Base-by-base conservation (phyloP, 2,113 vertebrate genomes). In the Manacus vitellinus region DNA sequence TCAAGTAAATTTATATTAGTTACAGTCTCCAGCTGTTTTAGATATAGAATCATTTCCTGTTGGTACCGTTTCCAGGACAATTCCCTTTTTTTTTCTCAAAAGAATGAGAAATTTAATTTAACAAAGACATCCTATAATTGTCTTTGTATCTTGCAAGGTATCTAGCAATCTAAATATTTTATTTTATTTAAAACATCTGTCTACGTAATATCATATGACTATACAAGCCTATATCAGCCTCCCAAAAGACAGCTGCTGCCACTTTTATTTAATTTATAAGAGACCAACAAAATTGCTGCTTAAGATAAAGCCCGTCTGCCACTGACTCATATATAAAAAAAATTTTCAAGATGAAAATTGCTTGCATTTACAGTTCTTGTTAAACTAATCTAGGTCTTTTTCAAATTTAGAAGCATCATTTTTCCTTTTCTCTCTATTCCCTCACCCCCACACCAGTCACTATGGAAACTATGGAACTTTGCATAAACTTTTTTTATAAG, bases 171-270 rank as follows among this genome's bases (percentile, higher is more conserved):
- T 98, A 97, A 97, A 98, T 98, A 97, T 95, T 98, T 97, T 97
- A 97, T 97, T 98, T 97, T 98, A 98, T 98, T 98, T 98, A 98
- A 98, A 98, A 98, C 98, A 98, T 98, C 97, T 98, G 98, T 97
- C 96, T 96, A 96, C 94, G 96, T 98, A 97, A 97, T 97, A 95
- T 97, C 97, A 97, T 94, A 94, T 97, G 97, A 97, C 97, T 98
- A 84, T 96, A 94, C 91, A 95, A 95, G 89, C 85, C 89, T 97
- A 52, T 97, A 97, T 95, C 95, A 98, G 95, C 95, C 96, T 97
- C 94, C 85, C 96, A 91, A 97, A 98, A 97, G 95, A 95, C 97
- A 96, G 95, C 97, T 98, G 95, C 97, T 97, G 91, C 94, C 96
- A 96, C 98, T 98, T 98, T 97, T 97, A 97, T 98, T 97, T 97